Base-by-base conservation (phyloP, 2,113 vertebrate species). In the Pteronura brasiliensis region DNA sequence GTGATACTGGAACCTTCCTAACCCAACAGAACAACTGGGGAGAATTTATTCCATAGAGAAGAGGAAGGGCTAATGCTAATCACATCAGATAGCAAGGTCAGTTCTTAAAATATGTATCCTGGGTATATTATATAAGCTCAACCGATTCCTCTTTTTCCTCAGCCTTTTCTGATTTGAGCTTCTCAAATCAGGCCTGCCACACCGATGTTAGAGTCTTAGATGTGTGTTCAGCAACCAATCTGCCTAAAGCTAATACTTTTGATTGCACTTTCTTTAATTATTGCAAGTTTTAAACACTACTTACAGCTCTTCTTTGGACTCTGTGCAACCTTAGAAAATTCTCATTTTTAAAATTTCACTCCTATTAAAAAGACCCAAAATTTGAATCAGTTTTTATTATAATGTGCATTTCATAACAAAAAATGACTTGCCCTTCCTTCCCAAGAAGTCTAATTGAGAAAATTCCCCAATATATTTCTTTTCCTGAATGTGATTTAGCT, bases 81-180 rank as follows among this genome's bases (percentile, higher is more conserved):
- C 88, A 89, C 67, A 95, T 89, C 76, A 97, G 92, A 93, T 39
- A 97, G 47, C 49, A 94, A 83, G 61, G 92, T 97, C 81, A 71
- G 42, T 97, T 97, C 98, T 91, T 93, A 67, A 87, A 97, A 76
- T 81, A 12, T 34, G 20, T 95, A 18, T 96, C 97, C 89, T 82
- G 88, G 34, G 21, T 34, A 0, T 52, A 12, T 27, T 67, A 57
- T 79, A 23, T 93, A 49, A 94, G 87, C 93, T 86, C 90, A 88
- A 21, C 83, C 15, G 17, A 69, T 87, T 72, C 7, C 0, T 39
- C 17, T 36, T 14, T 69, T 80, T 90, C 34, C 25, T 9, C 21
- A 25, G 57, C 17, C 76, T 95, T 76, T 95, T 91, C 57, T 84
- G 80, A 69, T 97, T 14, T 93, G 2, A 93, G 39, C 59, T 79